Evolutionary conservation across 2,113 vertebrate genomes (phyloP), one percentile per base, ranked within the genome.

Genomic region (Cariama cristata): DNA sequence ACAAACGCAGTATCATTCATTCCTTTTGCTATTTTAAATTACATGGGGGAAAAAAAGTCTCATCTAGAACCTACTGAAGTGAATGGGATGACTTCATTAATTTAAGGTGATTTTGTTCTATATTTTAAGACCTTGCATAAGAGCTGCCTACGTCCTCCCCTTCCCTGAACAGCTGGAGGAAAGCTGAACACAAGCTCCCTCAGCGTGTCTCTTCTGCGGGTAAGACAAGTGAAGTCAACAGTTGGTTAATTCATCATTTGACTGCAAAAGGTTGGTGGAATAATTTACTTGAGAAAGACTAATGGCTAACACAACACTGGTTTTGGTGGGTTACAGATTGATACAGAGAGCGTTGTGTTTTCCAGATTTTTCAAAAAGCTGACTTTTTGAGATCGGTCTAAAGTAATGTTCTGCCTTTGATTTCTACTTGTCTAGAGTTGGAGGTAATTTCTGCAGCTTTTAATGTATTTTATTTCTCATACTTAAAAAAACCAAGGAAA

Each of bases 301-400:
- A 13, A 33, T 0, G 24, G 59, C 50, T 44, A 64, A 49, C 40
- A 11, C 58, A 33, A 5, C 23, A 3, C 4, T 5, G 53, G 42
- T 17, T 62, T 40, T 55, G 44, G 32, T 1, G 12, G 35, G 23
- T 18, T 91, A 9, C 52, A 33, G 63, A 6, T 55, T 18, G 52
- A 38, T 20, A 3, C 1, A 38, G 30, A 73, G 40, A 26, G 30
- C 5, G 2, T 0, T 7, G 47, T 2, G 12, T 18, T 81, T 44
- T 30, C 26, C 64, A 62, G 59, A 15, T 49, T 87, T 79, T 74
- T 79, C 50, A 52, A 40, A 38, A 42, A 42, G 44, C 22, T 56
- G 72, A 52, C 44, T 17, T 73, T 69, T 55, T 0, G 18, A 52
- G 11, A 19, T 64, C 0, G 2, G 32, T 17, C 44, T 27, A 11